Evolutionary conservation across 2,888 invertebrate species (phyloP).

Genomic region (Hyposoter didymator): DNA sequence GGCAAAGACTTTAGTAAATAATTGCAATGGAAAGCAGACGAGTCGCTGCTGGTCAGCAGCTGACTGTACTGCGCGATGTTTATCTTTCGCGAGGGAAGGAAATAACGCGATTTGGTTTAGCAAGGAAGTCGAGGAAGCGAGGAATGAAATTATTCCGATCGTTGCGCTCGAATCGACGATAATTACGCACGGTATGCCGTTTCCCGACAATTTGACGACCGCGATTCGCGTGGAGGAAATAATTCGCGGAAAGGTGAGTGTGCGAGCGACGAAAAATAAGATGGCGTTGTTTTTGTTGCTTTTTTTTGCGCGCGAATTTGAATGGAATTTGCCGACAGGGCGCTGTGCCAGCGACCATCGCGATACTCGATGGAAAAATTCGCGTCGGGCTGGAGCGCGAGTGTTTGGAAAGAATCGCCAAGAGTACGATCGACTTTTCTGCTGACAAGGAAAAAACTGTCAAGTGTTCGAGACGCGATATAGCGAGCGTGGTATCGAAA

Average conservation of each 20-base stretch:
- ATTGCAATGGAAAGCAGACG: neutral
- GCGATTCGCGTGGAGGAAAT: constrained; percentile 93
- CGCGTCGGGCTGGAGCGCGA: constrained; percentile 90
- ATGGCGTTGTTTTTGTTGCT: neutral
- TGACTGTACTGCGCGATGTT: constrained; percentile 21
- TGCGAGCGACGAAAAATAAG: neutral
- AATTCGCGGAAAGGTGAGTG: constrained; percentile 88
- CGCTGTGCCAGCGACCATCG: constrained; percentile 96
- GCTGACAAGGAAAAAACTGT: constrained; percentile 85
- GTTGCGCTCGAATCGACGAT: constrained; percentile 99
- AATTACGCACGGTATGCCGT: constrained; percentile 99
- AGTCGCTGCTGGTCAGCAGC: neutral
- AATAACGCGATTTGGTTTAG: constrained; percentile 68
- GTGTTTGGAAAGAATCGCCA: constrained; percentile 89
- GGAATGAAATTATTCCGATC: constrained; percentile 88
- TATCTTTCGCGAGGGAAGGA: constrained; percentile 25
- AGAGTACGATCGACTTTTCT: constrained; percentile 76
- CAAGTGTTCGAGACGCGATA: constrained; percentile 95
- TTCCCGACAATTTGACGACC: constrained; percentile 95
- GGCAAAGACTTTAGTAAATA: constrained; percentile 10
- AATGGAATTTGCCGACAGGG: constrained; percentile 86
- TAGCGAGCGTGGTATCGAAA: constrained; percentile 90
- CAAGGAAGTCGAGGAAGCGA: constrained; percentile 88
- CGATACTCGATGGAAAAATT: constrained; percentile 92
- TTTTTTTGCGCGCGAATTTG: constrained; percentile 55